Base-by-base conservation (phyloP, 2,113 vertebrate species). In the Telmatochromis sp. region DNA sequence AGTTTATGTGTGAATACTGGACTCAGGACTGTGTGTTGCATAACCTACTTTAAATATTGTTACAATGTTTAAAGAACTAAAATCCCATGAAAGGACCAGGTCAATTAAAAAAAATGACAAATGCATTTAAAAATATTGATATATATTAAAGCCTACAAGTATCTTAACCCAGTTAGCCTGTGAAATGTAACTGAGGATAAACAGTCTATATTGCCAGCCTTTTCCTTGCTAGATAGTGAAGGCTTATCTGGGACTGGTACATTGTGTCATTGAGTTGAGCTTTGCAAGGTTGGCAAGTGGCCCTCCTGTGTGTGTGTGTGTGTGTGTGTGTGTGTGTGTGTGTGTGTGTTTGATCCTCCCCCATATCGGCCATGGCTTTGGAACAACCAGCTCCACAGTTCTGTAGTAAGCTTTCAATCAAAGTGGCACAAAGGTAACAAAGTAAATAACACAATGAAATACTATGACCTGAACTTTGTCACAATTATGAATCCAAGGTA, bases 241-340 rank as follows among this genome's bases (percentile, higher is more conserved):
- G 89, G 85, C 87, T 85, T 85, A 93, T 93, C 90, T 91, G 87
- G 83, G 82, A 90, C 91, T 90, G 85, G 93, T 86, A 93, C 93
- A 93, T 90, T 90, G 88, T 93, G 94, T 94, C 91, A 93, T 88
- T 92, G 92, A 92, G 84, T 93, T 89, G 89, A 90, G 90, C 88
- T 90, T 86, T 81, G 91, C 93, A 94, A 91, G 93, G 90, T 91
- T 93, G 93, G 92, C 94, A 91, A 91, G 88, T 86, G 87, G 90
- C 90, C 89, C 82, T 91, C 54, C 6, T 84, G 79, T n/a, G 83
- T 51, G 35, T 51, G 82, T 47, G 75, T n/a, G 21, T 23, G 6
- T 7, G n/a, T 21, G 1, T n/a, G 4, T 49, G 47, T 40, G 51
- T 53, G 68, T 85, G 75, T 83, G 80, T 58, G 70, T 84, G 26